phyloP scores from a whole-genome alignment of 2,797 vertebrate genomes.

The Sebastes hubbsi region DNA sequence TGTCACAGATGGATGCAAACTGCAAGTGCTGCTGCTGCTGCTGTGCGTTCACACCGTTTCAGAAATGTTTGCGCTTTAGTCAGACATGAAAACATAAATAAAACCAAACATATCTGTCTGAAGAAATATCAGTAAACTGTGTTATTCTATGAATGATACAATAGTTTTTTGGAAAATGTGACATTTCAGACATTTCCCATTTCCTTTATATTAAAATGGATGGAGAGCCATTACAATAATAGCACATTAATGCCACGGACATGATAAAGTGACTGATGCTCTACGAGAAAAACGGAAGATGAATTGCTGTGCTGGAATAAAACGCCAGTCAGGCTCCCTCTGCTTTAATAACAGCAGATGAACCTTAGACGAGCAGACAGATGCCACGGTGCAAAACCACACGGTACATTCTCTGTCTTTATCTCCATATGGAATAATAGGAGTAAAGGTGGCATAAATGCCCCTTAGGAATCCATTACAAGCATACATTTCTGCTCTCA shows the following conservation, averaged over 20 bases:
- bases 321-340: constrained; percentile 5
- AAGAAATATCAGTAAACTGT: not conserved
- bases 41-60: not conserved
- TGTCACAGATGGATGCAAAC: constrained; percentile 51
- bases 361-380: constrained; percentile 28
- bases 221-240: constrained; percentile 24
- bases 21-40: constrained; percentile 14
- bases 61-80: not conserved
- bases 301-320: constrained; percentile 31
- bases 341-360: constrained; percentile 38
- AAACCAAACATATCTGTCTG: not conserved
- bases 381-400: constrained; percentile 10
- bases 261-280: constrained; percentile 44
- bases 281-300: constrained; percentile 32
- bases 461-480: constrained; percentile 22
- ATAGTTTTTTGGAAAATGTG: constrained; percentile 10
- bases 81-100: not conserved
- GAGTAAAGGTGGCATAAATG: constrained; percentile 13
- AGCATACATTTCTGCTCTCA: not conserved
- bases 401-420: not conserved
- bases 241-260: constrained; percentile 29
- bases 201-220: constrained; percentile 40
- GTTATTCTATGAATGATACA: constrained; percentile 1
- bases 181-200: constrained; percentile 14
- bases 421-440: constrained; percentile 22